Percentiles rank a stretch among this genome's conserved stretches.
These are phyloP conservation scores for Tenthredo notha DNA, from an alignment of 2,888 invertebrate species.

Conservation along the genomic window DNA sequence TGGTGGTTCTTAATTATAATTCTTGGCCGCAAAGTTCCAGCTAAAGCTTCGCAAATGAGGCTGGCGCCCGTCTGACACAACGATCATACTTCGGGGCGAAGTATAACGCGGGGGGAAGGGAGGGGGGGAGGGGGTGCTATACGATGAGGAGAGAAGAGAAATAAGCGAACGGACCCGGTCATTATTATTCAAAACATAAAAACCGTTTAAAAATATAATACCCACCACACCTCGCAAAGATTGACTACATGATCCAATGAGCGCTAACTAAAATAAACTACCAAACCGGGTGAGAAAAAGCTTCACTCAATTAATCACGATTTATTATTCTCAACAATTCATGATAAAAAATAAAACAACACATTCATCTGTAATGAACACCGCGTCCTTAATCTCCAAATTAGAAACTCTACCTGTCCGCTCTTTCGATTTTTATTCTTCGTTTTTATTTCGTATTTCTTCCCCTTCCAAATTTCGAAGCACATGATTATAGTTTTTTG, in stretches of 20 bases:
- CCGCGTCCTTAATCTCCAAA: not conserved
- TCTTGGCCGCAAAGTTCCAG: constrained; percentile 74
- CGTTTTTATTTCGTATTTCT: too few relatives aligned
- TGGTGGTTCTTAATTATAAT: constrained; percentile 76
- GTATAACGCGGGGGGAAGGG: constrained; percentile 17
- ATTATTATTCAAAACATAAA: constrained; percentile 79
- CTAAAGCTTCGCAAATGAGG: constrained; percentile 74
- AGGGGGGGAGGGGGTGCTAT: too few relatives aligned
- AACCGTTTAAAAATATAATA: constrained; percentile 79
- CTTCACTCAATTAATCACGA: constrained; percentile 78
- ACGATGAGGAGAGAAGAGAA: not conserved
- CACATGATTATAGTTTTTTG: not conserved
- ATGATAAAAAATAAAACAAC: constrained; percentile 11
- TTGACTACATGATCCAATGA: constrained; percentile 74
- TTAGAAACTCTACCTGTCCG: not conserved
- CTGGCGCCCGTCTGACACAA: constrained; percentile 73
- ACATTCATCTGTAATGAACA: not conserved
- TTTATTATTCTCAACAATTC: constrained; percentile 77
- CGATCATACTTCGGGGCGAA: constrained; percentile 62
- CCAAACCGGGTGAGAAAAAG: constrained; percentile 64
- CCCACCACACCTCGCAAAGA: constrained; percentile 64
- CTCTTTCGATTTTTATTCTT: not conserved
- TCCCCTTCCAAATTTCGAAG: not conserved
- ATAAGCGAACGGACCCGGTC: constrained; percentile 62
- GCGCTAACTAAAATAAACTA: constrained; percentile 78